phyloP scores from a whole-genome alignment of 2,888 invertebrate genomes.

The Morpho achilles region DNA sequence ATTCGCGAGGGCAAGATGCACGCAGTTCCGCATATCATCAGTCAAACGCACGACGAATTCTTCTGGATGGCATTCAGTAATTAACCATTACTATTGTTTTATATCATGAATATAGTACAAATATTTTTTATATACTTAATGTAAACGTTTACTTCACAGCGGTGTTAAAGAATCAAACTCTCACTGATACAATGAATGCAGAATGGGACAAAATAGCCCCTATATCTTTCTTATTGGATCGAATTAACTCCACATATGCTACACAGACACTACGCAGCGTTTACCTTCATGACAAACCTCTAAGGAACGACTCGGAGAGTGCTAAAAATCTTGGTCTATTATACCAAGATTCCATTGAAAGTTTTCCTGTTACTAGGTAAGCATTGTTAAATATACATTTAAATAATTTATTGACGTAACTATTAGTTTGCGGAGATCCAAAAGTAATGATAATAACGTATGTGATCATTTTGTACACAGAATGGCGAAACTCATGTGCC shows the following conservation, averaged over 20 bases:
- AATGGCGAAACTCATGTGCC: slow-evolving; percentile 47
- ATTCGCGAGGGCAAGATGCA: slow-evolving; percentile 78
- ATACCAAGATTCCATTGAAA: slow-evolving; percentile 32
- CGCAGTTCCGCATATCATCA: slow-evolving; percentile 82
- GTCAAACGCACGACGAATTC: slow-evolving; percentile 84
- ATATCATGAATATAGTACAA: too few species aligned
- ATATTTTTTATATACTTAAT: too few species aligned
- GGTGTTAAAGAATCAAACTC: slow-evolving; percentile 57
- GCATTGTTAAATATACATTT: slow-evolving; percentile 24
- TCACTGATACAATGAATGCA: slow-evolving; percentile 73
- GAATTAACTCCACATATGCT: slow-evolving; percentile 40
- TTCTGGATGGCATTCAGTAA: slow-evolving; percentile 81
- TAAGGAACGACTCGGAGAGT: slow-evolving; percentile 19
- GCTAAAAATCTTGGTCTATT: slow-evolving; percentile 26
- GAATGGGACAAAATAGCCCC: slow-evolving; percentile 83
- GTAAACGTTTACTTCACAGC: slow-evolving; percentile 4
- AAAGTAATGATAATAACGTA: too few species aligned
- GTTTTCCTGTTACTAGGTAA: slow-evolving; percentile 24
- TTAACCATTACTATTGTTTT: slow-evolving; percentile 25
- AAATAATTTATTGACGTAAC: neutral
- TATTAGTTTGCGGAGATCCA: too few species aligned
- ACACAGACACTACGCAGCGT: slow-evolving; percentile 30
- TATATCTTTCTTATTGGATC: slow-evolving; percentile 81
- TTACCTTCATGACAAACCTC: slow-evolving; percentile 45
- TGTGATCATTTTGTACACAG: slow-evolving; percentile 27